These are phyloP conservation scores for Pristionchus exspectatus DNA, from an alignment of 2,888 invertebrate genomes.

Conservation along the genomic window DNA sequence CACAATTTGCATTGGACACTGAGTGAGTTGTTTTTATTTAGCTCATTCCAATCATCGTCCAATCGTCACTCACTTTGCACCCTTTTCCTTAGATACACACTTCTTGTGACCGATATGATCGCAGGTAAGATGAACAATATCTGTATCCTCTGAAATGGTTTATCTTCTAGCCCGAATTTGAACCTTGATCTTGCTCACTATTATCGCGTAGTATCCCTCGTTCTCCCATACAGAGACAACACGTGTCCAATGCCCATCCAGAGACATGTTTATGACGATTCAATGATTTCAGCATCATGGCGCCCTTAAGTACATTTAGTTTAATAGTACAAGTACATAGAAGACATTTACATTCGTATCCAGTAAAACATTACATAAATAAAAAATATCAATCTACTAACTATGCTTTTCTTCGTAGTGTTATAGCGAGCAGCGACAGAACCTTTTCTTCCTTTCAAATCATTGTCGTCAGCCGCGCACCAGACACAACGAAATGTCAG, in stretches of 20 bases:
- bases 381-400: too few species aligned
- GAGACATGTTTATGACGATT: neutral
- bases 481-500: neutral
- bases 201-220: neutral
- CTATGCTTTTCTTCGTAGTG: too few species aligned
- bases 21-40: neutral
- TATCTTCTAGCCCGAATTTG: neutral
- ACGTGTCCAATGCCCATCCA: neutral
- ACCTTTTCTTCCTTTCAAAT: too few species aligned
- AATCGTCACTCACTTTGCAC: neutral
- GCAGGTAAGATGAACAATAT: neutral
- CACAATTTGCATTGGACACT: neutral
- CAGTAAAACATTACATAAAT: too few species aligned
- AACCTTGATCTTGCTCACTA: neutral
- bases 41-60: neutral
- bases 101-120: neutral
- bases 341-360: too few species aligned
- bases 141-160: neutral
- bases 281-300: neutral
- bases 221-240: neutral
- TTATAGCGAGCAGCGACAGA: too few species aligned
- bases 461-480: neutral
- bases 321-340: too few species aligned
- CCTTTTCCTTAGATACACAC: neutral
- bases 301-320: too few species aligned